phyloP scores from a whole-genome alignment of 2,797 vertebrate genomes.

The Acridotheres tristis region DNA sequence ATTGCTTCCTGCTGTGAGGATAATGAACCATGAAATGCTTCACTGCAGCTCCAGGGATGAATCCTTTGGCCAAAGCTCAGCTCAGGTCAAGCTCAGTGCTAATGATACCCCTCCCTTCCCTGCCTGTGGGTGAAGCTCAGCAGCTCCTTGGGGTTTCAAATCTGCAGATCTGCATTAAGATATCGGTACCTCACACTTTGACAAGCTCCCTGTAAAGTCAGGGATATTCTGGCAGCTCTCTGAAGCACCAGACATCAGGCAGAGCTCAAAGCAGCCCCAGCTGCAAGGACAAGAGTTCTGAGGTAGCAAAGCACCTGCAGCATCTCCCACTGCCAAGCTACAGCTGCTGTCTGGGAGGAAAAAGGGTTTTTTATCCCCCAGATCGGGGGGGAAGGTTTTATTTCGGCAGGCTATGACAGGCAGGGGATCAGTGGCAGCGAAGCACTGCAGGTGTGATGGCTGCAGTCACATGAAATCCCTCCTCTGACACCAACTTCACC shows the following conservation, averaged over 20 bases:
- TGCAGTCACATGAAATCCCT: not conserved
- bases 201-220: constrained; percentile 1
- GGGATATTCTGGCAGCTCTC: not conserved
- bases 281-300: not conserved
- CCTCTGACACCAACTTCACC: not conserved
- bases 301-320: not conserved
- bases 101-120: not conserved
- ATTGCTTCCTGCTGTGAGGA: constrained; percentile 22
- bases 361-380: not conserved
- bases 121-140: not conserved
- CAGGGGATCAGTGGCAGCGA: not conserved
- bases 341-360: not conserved
- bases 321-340: not conserved
- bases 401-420: not conserved
- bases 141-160: not conserved
- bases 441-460: not conserved
- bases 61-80: constrained; percentile 42
- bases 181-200: not conserved
- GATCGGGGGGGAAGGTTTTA: not conserved
- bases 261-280: constrained; percentile 10
- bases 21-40: constrained; percentile 49
- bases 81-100: constrained; percentile 40
- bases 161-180: not conserved
- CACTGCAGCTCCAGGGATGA: constrained; percentile 3
- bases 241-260: not conserved